Percentiles rank a stretch among this genome's conserved stretches.
Conservation (phyloP, 2,888 invertebrate species). For the Brassicogethes aeneus region DNA sequence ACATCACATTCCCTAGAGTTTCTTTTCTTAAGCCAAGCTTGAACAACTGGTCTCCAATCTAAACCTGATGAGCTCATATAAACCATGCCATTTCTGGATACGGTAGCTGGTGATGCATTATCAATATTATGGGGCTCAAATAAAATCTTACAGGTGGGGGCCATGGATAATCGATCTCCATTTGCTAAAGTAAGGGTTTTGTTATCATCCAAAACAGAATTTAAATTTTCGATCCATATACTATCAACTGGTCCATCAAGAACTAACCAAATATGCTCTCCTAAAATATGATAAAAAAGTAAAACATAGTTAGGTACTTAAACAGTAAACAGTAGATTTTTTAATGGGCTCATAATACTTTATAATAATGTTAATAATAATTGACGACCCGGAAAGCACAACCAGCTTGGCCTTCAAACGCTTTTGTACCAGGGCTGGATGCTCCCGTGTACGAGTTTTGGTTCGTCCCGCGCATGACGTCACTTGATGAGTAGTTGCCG, state of each 20-base stretch:
- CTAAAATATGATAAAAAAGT: no score
- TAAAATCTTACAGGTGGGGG: slow-evolving; percentile 88
- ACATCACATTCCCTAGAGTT: slow-evolving; percentile 49
- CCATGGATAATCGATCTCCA: slow-evolving; percentile 91
- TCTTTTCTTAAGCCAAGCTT: slow-evolving; percentile 70
- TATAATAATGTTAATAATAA: no score
- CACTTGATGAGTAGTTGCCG: no score
- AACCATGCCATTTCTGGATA: slow-evolving; percentile 61
- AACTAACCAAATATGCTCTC: slow-evolving; percentile 88
- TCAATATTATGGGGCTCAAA: slow-evolving; percentile 97
- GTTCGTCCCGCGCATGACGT: no score
- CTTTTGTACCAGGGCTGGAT: no score
- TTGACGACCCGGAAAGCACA: no score
- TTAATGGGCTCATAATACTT: no score
- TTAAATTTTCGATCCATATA: slow-evolving; percentile 97
- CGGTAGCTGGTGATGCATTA: slow-evolving; percentile 95
- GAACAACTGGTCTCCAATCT: slow-evolving; percentile 85
- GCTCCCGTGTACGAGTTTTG: no score
- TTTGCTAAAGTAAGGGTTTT: slow-evolving; percentile 92
- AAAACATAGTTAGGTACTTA: background rate
- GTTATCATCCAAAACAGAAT: slow-evolving; percentile 94
- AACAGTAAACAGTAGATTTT: slow-evolving; percentile 2
- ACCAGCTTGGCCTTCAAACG: no score
- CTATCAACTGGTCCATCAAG: slow-evolving; percentile 95
- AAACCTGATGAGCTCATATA: slow-evolving; percentile 96